A percentile compares a stretch with the other conserved stretches of the same genome.
Evolutionary conservation across 2,113 vertebrate genomes (phyloP).

Genomic region (Pelecanoides urinatrix): DNA sequence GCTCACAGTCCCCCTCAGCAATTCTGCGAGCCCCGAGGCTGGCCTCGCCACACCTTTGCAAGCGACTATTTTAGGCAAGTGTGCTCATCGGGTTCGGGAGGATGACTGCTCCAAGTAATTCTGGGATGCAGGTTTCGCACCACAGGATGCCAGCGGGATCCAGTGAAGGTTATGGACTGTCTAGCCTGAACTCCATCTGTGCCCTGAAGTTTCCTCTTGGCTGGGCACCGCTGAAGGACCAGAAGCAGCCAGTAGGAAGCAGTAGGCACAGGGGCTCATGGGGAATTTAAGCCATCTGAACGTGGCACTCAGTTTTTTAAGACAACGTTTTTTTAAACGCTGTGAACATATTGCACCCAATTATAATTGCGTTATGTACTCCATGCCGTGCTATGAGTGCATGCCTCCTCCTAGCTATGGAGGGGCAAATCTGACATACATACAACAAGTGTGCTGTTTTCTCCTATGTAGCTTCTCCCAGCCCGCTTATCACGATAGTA

Average conservation of each 20-base stretch:
- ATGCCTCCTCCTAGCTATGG: slow-evolving; percentile 17
- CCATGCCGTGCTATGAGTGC: slow-evolving; percentile 14
- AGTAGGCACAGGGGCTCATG: slow-evolving; percentile 62
- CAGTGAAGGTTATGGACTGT: slow-evolving; percentile 67
- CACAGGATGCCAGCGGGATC: slow-evolving; percentile 61
- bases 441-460: slow-evolving; percentile 40
- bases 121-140: slow-evolving; percentile 65
- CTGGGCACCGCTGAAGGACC: slow-evolving; percentile 66
- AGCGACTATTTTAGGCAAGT: slow-evolving; percentile 55
- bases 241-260: slow-evolving; percentile 70
- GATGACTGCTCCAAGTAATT: slow-evolving; percentile 63
- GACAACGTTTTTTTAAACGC: slow-evolving; percentile 17
- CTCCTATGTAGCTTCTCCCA: background rate
- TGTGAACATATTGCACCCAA: slow-evolving; percentile 65
- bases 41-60: slow-evolving; percentile 58
- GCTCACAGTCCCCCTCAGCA: slow-evolving; percentile 48
- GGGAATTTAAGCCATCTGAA: slow-evolving; percentile 69
- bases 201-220: slow-evolving; percentile 70
- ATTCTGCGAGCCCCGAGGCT: slow-evolving; percentile 11
- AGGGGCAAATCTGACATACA: slow-evolving; percentile 46
- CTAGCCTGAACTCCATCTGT: slow-evolving; percentile 71
- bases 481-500: slow-evolving; percentile 19
- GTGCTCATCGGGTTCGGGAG: slow-evolving; percentile 47
- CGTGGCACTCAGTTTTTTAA: slow-evolving; percentile 48
- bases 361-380: slow-evolving; percentile 55